Evolutionary conservation across 2,113 vertebrate species (phyloP).

Genomic region (Microtus montanus): DNA sequence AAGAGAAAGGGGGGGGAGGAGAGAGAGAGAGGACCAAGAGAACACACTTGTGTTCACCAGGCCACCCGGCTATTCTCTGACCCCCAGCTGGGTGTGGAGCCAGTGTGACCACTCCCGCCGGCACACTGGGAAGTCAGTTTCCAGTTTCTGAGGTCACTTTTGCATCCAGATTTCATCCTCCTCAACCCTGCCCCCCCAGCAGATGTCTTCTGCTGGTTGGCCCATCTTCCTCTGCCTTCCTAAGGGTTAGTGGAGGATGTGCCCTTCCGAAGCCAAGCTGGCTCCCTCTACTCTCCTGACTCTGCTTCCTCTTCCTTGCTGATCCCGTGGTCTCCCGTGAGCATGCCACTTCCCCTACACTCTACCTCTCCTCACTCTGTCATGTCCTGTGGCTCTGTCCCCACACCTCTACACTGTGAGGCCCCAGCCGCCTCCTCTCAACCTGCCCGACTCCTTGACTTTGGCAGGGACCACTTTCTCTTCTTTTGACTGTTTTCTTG

Average conservation of each 20-base stretch:
- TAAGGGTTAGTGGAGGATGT: neutral
- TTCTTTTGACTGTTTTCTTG: neutral
- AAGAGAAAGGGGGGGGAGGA: neutral
- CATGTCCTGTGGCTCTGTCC: neutral
- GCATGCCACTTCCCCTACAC: neutral
- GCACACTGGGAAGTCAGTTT: neutral
- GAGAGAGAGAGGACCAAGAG: neutral
- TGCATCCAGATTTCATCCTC: neutral
- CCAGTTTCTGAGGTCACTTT: neutral
- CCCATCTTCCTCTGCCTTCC: neutral
- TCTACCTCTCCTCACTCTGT: neutral
- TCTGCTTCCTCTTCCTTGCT: neutral
- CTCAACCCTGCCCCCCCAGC: neutral
- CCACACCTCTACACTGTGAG: neutral
- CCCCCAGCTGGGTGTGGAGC: too few relatives aligned
- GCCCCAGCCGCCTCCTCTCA: neutral
- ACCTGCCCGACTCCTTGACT: neutral
- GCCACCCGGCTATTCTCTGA: neutral
- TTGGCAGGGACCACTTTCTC: neutral
- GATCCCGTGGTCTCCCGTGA: fast-evolving
- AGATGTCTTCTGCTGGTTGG: neutral
- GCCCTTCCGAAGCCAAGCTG: neutral
- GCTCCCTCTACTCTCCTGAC: neutral
- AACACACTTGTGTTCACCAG: neutral
- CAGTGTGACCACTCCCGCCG: neutral